These are phyloP conservation scores for Coregonus ussuriensis DNA, from an alignment of 2,797 vertebrate species.

Conservation along the genomic window DNA sequence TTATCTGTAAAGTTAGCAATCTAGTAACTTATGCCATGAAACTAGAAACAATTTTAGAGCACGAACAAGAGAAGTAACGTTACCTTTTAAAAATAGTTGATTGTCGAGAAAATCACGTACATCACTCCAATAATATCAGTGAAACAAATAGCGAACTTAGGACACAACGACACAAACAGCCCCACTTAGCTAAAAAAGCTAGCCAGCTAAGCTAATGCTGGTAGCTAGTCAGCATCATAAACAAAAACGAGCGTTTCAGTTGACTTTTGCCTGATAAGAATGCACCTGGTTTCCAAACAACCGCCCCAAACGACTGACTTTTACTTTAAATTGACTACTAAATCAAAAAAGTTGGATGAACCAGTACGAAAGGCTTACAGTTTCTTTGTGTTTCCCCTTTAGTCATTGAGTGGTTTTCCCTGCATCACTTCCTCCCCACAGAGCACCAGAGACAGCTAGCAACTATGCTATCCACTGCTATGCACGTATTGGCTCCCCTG, in stretches of 20 bases:
- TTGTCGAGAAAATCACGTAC: not conserved
- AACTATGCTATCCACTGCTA: slow-evolving; percentile 16
- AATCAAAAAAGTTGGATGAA: slow-evolving; percentile 41
- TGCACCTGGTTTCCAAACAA: slow-evolving; percentile 18
- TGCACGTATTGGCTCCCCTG: not conserved
- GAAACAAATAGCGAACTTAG: not conserved
- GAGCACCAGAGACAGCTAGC: slow-evolving; percentile 35
- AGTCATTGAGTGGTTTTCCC: slow-evolving; percentile 73
- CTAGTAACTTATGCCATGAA: not conserved
- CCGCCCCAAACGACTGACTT: not conserved
- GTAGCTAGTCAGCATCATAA: slow-evolving; percentile 10
- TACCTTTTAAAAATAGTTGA: not conserved
- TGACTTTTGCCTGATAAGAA: slow-evolving; percentile 16
- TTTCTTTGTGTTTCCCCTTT: slow-evolving; percentile 78
- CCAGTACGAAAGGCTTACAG: slow-evolving; percentile 38
- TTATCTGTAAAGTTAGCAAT: not conserved
- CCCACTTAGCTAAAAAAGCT: slow-evolving; percentile 5
- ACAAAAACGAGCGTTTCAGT: slow-evolving; percentile 2
- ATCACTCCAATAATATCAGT: not conserved
- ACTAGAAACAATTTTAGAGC: not conserved
- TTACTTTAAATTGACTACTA: not conserved
- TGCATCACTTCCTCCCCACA: slow-evolving; percentile 79
- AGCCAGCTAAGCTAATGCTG: slow-evolving; percentile 1
- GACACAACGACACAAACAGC: not conserved
- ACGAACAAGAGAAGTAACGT: not conserved